Evolutionary conservation across 1,140 invertebrate species (phyloP).

Genomic region (Neodiprion fabricii): DNA sequence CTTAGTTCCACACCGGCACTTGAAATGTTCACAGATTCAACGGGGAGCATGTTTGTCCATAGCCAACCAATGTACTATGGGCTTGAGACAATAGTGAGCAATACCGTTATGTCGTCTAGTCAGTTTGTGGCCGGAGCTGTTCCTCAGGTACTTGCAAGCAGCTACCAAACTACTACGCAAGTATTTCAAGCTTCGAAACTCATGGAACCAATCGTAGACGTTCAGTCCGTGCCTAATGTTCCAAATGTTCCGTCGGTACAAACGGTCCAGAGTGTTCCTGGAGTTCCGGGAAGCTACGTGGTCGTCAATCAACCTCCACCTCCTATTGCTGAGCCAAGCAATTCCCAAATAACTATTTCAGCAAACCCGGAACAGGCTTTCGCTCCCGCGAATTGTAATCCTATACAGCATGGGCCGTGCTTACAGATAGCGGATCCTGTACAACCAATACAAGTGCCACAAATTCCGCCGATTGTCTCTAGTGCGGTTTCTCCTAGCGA

Average conservation of each 20-base stretch:
- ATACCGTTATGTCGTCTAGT: constrained; percentile 84
- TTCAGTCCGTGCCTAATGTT: constrained; percentile 62
- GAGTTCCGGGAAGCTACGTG: constrained; percentile 63
- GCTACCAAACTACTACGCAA: constrained; percentile 82
- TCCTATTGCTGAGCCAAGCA: constrained; percentile 26
- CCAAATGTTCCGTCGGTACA: constrained; percentile 28
- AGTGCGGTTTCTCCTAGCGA: neutral
- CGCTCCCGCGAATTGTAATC: constrained; percentile 34
- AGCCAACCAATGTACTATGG: constrained; percentile 81
- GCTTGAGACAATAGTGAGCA: constrained; percentile 83
- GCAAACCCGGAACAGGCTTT: constrained; percentile 35
- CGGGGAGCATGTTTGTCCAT: constrained; percentile 71
- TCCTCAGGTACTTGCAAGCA: constrained; percentile 78
- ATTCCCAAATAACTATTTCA: constrained; percentile 39
- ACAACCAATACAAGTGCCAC: constrained; percentile 35
- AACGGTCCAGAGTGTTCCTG: constrained; percentile 37
- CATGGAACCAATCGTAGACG: constrained; percentile 78
- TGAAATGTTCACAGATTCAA: constrained; percentile 73
- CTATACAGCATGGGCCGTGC: constrained; percentile 33
- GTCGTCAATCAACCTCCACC: constrained; percentile 65
- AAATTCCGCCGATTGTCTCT: constrained; percentile 33
- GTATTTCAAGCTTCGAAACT: constrained; percentile 80
- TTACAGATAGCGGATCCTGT: constrained; percentile 36
- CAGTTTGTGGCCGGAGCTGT: constrained; percentile 80
- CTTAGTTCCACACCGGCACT: constrained; percentile 71